Evolutionary conservation across 1,140 invertebrate genomes (phyloP).

Genomic region (Nasonia longicornis): DNA sequence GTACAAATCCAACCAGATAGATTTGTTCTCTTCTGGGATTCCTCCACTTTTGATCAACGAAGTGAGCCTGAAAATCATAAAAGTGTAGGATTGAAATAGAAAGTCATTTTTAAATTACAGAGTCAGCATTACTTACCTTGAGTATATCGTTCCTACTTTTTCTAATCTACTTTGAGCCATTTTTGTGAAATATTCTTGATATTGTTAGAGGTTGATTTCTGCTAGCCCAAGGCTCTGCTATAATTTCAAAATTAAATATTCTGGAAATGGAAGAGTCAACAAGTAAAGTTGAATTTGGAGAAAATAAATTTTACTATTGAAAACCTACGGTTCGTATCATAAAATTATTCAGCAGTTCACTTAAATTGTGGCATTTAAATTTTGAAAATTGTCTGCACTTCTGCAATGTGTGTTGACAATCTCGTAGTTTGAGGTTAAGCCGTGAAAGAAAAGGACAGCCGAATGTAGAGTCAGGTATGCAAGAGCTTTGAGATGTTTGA

Average conservation of each 20-base stretch:
- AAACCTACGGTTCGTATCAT: background rate
- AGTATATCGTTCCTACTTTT: conserved; percentile 80
- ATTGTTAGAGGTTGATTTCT: background rate
- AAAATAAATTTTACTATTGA: background rate
- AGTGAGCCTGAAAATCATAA: conserved; percentile 72
- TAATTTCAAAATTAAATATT: background rate
- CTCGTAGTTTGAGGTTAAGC: background rate
- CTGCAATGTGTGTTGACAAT: background rate
- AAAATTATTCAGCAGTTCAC: background rate
- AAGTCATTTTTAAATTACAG: background rate
- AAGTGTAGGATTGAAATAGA: background rate
- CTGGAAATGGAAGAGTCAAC: background rate
- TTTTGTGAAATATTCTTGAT: background rate
- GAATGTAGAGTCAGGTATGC: background rate
- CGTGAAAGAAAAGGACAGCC: background rate
- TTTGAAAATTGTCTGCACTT: background rate
- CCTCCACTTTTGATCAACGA: conserved; percentile 82
- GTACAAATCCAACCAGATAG: conserved; percentile 92
- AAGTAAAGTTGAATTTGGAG: background rate
- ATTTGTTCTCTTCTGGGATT: conserved; percentile 81
- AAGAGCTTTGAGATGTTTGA: background rate
- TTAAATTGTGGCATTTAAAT: too few relatives aligned
- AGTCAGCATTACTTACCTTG: conserved; percentile 69
- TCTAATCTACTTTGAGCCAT: conserved; percentile 79
- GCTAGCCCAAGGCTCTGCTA: too few relatives aligned